Percentiles rank a stretch among this genome's conserved stretches.
phyloP scores from a whole-genome alignment of 2,797 vertebrate genomes.

The Serranus cabrilla region DNA sequence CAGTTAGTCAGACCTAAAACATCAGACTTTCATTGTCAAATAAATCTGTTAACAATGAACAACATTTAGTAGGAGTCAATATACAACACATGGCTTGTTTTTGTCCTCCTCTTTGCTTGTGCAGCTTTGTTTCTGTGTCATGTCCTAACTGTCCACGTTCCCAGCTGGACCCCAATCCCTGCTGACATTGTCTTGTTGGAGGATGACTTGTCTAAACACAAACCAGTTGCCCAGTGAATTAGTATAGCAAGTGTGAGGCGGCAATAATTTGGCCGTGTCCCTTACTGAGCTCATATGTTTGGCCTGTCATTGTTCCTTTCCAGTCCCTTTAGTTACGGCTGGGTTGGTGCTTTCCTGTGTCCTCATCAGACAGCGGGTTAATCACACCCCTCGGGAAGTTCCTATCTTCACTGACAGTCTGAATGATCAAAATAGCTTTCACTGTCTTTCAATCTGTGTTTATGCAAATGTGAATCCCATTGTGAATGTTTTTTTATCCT shows the following conservation, averaged over 20 bases:
- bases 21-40: too few relatives aligned
- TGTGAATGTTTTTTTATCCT: neutral
- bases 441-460: constrained; percentile 11
- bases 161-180: constrained; percentile 63
- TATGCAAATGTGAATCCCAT: constrained; percentile 17
- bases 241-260: constrained; percentile 70
- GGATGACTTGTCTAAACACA: constrained; percentile 78
- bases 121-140: constrained; percentile 68
- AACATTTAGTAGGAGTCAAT: neutral
- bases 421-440: constrained; percentile 37
- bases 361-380: constrained; percentile 68
- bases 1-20: neutral
- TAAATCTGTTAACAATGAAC: too few relatives aligned
- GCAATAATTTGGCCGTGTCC: constrained; percentile 73
- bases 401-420: constrained; percentile 42
- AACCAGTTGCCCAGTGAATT: constrained; percentile 65
- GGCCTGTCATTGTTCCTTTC: constrained; percentile 83
- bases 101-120: constrained; percentile 56
- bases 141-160: constrained; percentile 50
- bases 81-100: constrained; percentile 6
- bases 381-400: constrained; percentile 60
- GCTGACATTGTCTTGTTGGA: constrained; percentile 74
- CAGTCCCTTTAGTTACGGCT: constrained; percentile 83
- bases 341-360: constrained; percentile 86
- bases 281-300: constrained; percentile 89